These are phyloP conservation scores for Nudaria mundana DNA, from an alignment of 2,888 invertebrate genomes.

Conservation along the genomic window DNA sequence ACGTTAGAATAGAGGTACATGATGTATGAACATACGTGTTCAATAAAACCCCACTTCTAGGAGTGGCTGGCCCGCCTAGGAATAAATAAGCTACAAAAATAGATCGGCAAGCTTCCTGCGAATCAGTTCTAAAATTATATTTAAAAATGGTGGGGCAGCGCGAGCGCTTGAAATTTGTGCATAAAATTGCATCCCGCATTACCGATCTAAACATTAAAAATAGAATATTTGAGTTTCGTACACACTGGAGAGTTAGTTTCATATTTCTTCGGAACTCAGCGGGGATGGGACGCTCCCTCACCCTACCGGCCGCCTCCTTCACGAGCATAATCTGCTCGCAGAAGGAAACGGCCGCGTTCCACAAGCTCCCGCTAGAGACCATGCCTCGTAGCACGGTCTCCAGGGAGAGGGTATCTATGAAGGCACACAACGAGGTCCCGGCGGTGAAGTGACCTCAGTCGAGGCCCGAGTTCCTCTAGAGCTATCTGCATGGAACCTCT, in stretches of 20 bases:
- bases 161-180: slow-evolving; percentile 67
- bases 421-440: too few relatives aligned
- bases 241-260: slow-evolving; percentile 28
- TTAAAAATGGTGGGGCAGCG: slow-evolving; percentile 61
- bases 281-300: too few relatives aligned
- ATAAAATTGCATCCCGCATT: slow-evolving; percentile 78
- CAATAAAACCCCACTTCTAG: slow-evolving; percentile 36
- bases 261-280: too few relatives aligned
- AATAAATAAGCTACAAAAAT: slow-evolving; percentile 72
- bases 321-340: too few relatives aligned
- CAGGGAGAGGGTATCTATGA: too few relatives aligned
- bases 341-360: too few relatives aligned
- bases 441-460: too few relatives aligned
- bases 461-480: too few relatives aligned
- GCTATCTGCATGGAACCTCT: too few relatives aligned
- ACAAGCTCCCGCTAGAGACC: too few relatives aligned
- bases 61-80: slow-evolving; percentile 65
- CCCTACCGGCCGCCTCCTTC: too few relatives aligned
- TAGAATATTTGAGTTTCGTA: slow-evolving; percentile 59
- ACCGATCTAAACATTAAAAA: slow-evolving; percentile 79
- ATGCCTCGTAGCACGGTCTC: too few relatives aligned
- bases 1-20: slow-evolving; percentile 6
- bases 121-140: slow-evolving; percentile 69
- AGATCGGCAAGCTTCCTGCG: slow-evolving; percentile 66
- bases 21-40: slow-evolving; percentile 16